Evolutionary conservation across 2,113 vertebrate genomes (phyloP).

Genomic region (Prochilodus magdalenae): DNA sequence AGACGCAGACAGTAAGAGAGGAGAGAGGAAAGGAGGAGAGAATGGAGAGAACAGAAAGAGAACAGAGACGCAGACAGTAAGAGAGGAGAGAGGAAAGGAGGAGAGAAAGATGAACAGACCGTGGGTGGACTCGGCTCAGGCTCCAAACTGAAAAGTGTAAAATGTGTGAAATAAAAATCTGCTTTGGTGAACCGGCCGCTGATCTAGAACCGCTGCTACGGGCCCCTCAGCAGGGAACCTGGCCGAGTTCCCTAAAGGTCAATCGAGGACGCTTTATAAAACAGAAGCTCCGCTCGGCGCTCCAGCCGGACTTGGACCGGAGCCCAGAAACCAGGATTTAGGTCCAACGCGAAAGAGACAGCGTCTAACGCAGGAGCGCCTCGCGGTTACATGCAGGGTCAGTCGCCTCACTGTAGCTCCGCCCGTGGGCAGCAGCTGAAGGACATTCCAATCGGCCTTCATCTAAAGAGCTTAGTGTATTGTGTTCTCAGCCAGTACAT

Average conservation of each 20-base stretch:
- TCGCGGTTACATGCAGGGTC: background rate
- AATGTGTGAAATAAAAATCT: background rate
- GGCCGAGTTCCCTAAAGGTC: background rate
- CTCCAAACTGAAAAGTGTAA: background rate
- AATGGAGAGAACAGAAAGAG: too few species aligned
- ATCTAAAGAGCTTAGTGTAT: background rate
- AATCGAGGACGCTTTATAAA: background rate
- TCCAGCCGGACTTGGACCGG: background rate
- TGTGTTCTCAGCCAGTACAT: background rate
- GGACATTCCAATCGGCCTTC: background rate
- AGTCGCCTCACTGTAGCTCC: background rate
- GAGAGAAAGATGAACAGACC: too few species aligned
- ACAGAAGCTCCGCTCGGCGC: background rate
- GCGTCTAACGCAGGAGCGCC: background rate
- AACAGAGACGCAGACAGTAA: background rate
- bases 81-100: too few species aligned
- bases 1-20: background rate
- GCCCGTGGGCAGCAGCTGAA: background rate
- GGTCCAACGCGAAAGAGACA: background rate
- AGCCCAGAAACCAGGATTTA: background rate
- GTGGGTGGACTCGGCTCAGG: too few species aligned
- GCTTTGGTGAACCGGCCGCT: background rate
- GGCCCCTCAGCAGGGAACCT: background rate
- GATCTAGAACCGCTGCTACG: background rate
- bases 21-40: too few species aligned